phyloP scores from a whole-genome alignment of 2,888 invertebrate genomes.

The Coremacera marginata region DNA sequence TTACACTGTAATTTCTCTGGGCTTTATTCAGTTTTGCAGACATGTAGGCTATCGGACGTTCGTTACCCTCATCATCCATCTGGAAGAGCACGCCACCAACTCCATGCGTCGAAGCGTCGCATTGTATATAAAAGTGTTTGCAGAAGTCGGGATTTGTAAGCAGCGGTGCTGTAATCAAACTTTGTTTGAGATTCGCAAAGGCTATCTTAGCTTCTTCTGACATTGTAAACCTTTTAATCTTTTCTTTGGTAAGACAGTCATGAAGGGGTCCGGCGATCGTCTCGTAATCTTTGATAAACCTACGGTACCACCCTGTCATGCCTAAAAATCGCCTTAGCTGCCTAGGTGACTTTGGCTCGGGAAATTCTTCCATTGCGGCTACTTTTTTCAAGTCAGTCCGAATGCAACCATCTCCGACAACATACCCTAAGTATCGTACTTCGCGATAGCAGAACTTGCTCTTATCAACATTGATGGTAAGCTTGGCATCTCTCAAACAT shows the following conservation, averaged over 20 bases:
- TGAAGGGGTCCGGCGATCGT: constrained; percentile 10
- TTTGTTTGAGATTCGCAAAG: constrained; percentile 15
- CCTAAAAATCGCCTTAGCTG: not conserved
- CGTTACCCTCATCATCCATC: not conserved
- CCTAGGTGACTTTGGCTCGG: not conserved
- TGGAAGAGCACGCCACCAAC: not conserved
- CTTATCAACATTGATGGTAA: constrained; percentile 23
- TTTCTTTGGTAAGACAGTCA: not conserved
- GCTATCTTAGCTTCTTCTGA: not conserved
- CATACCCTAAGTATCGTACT: constrained; percentile 20
- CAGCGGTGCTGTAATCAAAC: constrained; percentile 13
- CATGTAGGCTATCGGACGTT: constrained; percentile 30
- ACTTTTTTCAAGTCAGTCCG: constrained; percentile 16
- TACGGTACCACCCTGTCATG: constrained; percentile 11
- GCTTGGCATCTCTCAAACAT: not conserved
- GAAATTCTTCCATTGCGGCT: too few species aligned
- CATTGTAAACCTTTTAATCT: not conserved
- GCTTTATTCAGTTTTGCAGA: constrained; percentile 26
- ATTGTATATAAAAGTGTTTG: constrained; percentile 16
- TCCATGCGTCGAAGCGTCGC: constrained; percentile 16
- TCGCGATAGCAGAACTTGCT: constrained; percentile 15
- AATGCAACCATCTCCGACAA: constrained; percentile 4
- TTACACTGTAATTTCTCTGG: constrained; percentile 25
- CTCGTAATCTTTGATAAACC: constrained; percentile 15
- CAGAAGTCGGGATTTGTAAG: constrained; percentile 15